phyloP scores from a whole-genome alignment of 2,888 invertebrate genomes.

The Eucera pruinosa region DNA sequence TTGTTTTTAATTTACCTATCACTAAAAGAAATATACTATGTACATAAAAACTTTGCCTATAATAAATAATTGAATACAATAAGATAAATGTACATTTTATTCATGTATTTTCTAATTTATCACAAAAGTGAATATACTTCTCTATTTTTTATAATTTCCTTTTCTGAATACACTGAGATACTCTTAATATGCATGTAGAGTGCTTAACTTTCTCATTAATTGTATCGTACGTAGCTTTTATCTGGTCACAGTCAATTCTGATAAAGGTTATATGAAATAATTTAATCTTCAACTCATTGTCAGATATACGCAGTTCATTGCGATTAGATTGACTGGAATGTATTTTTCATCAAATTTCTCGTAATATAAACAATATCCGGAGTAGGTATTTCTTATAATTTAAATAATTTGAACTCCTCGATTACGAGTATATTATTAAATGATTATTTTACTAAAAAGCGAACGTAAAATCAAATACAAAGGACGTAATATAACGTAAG shows the following conservation, averaged over 20 bases:
- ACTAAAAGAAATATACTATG: too few species aligned
- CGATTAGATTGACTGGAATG: constrained; percentile 1
- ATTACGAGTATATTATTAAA: not conserved
- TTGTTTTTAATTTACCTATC: too few species aligned
- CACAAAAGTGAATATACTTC: too few species aligned
- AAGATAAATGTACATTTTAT: too few species aligned
- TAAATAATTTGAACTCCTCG: not conserved
- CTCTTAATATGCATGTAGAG: too few species aligned
- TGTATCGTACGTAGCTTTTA: not conserved
- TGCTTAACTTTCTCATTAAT: not conserved
- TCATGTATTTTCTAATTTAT: too few species aligned
- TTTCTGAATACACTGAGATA: too few species aligned
- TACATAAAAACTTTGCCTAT: too few species aligned
- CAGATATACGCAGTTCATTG: constrained; percentile 7
- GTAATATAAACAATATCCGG: not conserved
- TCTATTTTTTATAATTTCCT: too few species aligned
- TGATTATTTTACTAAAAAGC: not conserved
- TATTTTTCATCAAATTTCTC: not conserved
- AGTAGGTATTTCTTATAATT: not conserved
- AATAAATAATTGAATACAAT: too few species aligned
- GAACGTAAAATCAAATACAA: not conserved
- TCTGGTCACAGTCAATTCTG: not conserved
- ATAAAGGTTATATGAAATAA: constrained; percentile 2
- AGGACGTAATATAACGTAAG: not conserved
- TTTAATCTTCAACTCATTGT: constrained; percentile 11